Evolutionary conservation across 2,888 invertebrate genomes (phyloP), one percentile per base, ranked within the genome.

Genomic region (Ennomos fuscantarius): DNA sequence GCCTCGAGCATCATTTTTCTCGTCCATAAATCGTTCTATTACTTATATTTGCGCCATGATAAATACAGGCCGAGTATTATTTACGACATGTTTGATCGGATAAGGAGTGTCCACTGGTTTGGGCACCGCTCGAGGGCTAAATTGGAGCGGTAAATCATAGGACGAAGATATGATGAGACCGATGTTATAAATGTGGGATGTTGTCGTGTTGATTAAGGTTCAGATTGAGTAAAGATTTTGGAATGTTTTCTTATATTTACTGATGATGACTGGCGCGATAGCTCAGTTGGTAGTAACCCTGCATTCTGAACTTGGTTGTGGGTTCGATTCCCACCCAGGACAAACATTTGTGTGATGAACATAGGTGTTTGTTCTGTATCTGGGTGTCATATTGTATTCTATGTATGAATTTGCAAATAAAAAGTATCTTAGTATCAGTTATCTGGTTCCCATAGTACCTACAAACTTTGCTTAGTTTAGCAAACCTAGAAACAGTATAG

Each of bases 51-150:
- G 79, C 72, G 74, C 76, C 72, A 74, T 87, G 91, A 90, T 91
- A 90, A 89, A 89, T 85, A 88, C 82, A 78, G 85, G 79, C 81
- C 84, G 69, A 81, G 82, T 75, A 82, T 89, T 87, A 91, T 91
- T 90, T 90, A 91, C 82, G 82, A 80, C 81, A 70, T 79, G 75
- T 86, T 83, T 82, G 90, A 91, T 91, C 89, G 82, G 90, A 91
- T 91, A 89, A 71, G 65, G 61, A 67, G 63, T 91, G 91, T 91
- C 91, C 90, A 88, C 87, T 76, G 66, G 65, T 60, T 58, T 51
- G 55, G 42, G 54, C 66, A 68, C 66, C 65, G 68, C 76, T 73
- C 74, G 76, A 84, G 86, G 81, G 79, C 82, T 76, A 80, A 87
- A 90, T 89, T 85, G 86, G 76, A 60, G 70, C 73, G 72, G 79